Conservation (phyloP, 2,888 invertebrate genomes). For the Lasioglossum villosulum region DNA sequence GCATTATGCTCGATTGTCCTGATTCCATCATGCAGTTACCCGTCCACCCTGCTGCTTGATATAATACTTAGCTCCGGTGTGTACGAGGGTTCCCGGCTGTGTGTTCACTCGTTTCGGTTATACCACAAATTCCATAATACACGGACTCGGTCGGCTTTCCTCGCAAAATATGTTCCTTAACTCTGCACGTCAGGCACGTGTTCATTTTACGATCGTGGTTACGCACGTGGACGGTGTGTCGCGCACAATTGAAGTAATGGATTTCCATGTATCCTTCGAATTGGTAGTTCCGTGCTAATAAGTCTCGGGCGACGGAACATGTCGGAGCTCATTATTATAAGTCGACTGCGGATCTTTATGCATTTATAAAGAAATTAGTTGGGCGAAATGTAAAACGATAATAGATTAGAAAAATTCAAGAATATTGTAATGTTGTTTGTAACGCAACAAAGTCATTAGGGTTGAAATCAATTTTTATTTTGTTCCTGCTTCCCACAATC, state of each 20-base stretch:
- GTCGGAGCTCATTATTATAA: background rate
- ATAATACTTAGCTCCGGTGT: background rate
- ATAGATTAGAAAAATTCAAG: too few relatives aligned
- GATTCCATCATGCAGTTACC: conserved; percentile 38
- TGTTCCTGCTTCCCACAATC: too few relatives aligned
- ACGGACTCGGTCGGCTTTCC: background rate
- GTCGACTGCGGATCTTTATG: too few relatives aligned
- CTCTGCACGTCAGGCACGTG: background rate
- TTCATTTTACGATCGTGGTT: background rate
- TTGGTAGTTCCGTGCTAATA: background rate
- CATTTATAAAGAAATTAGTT: too few relatives aligned
- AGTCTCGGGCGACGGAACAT: background rate
- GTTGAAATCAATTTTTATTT: too few relatives aligned
- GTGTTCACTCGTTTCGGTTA: background rate
- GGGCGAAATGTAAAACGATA: too few relatives aligned
- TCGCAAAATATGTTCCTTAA: background rate
- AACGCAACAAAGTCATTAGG: too few relatives aligned
- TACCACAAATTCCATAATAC: background rate
- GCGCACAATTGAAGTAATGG: background rate
- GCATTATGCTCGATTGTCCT: conserved; percentile 48
- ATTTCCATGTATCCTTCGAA: background rate
- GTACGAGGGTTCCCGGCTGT: background rate
- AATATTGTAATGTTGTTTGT: too few relatives aligned
- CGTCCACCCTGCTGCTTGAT: conserved; percentile 12
- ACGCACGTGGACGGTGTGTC: background rate